These are phyloP conservation scores for Leptinotarsa peninsularis DNA, from an alignment of 2,888 invertebrate genomes.

Conservation along the genomic window DNA sequence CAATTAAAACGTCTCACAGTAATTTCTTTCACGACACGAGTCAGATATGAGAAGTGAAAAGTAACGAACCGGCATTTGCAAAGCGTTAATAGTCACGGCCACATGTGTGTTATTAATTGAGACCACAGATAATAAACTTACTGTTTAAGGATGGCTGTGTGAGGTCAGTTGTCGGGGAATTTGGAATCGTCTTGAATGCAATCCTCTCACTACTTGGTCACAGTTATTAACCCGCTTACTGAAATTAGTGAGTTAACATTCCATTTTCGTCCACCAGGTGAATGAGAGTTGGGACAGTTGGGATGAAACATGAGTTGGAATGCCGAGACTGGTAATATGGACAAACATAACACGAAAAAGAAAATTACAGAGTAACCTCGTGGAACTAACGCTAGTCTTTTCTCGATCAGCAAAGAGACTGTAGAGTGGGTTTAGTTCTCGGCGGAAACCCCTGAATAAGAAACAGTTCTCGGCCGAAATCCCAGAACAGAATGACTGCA, in stretches of 20 bases:
- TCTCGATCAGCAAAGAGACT: no score
- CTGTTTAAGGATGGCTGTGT: slow-evolving; percentile 21
- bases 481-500: no score
- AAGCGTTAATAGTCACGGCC: slow-evolving; percentile 26
- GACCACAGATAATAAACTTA: slow-evolving; percentile 21
- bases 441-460: no score
- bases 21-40: slow-evolving; percentile 25
- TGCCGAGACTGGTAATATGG: no score
- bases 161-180: slow-evolving; percentile 16
- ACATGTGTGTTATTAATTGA: slow-evolving; percentile 30
- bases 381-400: no score
- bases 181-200: slow-evolving; percentile 15
- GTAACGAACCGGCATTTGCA: slow-evolving; percentile 25
- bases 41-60: slow-evolving; percentile 19
- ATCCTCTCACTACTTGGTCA: slow-evolving; percentile 5
- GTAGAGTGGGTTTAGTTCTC: no score
- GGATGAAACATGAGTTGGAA: no score
- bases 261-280: neutral
- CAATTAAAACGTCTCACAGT: slow-evolving; percentile 18
- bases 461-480: no score
- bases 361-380: no score
- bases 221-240: neutral
- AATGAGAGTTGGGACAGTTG: no score
- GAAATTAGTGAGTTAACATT: neutral
- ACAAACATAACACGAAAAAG: no score